These are phyloP conservation scores for Passer montanus DNA, from an alignment of 2,113 vertebrate genomes.

Conservation along the genomic window DNA sequence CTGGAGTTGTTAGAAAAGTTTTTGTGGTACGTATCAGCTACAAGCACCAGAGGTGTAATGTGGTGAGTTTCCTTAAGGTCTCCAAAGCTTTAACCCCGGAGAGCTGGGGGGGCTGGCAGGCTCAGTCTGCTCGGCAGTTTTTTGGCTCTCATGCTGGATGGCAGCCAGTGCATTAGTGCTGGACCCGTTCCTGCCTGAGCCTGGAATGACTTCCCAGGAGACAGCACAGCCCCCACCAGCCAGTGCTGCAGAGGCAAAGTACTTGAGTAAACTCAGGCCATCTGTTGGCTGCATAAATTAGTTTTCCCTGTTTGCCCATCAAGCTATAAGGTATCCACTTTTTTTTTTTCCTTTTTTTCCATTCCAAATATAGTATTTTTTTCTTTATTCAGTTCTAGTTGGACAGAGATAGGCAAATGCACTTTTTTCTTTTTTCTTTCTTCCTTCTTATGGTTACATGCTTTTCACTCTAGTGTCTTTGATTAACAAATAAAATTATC, in stretches of 20 bases:
- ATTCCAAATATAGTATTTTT: not conserved
- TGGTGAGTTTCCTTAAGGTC: not conserved
- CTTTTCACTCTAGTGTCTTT: not conserved
- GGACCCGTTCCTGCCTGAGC: conserved; percentile 30
- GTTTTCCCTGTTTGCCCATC: conserved; percentile 29
- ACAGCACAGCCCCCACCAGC: conserved; percentile 41
- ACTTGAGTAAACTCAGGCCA: conserved; percentile 70
- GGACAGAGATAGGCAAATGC: not conserved
- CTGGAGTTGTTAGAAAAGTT: not conserved
- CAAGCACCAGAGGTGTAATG: not conserved
- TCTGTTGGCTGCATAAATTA: conserved; percentile 68
- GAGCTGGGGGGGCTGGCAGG: not conserved
- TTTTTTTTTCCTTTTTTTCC: not conserved
- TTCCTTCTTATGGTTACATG: not conserved
- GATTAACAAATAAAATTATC: not conserved
- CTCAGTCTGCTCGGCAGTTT: not conserved
- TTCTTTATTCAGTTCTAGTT: not conserved
- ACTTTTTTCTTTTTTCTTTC: not conserved
- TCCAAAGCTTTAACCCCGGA: not conserved
- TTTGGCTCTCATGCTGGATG: not conserved
- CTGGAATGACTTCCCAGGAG: conserved; percentile 39
- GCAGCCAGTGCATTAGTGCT: conserved; percentile 21
- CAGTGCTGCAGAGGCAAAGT: conserved; percentile 30
- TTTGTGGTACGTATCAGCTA: not conserved
- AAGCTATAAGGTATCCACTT: not conserved